These are phyloP conservation scores for Rissa tridactyla DNA, from an alignment of 2,113 vertebrate genomes.

Conservation along the genomic window DNA sequence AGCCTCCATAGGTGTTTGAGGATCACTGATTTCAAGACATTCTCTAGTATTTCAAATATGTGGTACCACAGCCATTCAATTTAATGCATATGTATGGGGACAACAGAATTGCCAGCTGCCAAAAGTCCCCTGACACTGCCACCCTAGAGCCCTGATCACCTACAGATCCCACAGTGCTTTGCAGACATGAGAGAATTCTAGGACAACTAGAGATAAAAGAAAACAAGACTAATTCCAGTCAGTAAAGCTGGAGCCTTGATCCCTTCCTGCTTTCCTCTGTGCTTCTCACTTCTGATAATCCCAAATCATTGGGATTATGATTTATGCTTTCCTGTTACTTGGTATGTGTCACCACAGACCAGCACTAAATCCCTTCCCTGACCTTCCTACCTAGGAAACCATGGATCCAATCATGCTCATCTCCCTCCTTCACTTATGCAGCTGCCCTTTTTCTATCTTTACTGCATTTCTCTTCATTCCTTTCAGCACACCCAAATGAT, in stretches of 20 bases:
- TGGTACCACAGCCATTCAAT: neutral
- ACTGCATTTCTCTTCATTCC: neutral
- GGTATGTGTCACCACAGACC: neutral
- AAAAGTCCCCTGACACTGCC: neutral
- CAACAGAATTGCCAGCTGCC: neutral
- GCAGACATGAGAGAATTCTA: neutral
- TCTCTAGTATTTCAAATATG: neutral
- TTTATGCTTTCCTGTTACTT: slow-evolving; percentile 30
- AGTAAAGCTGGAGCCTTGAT: slow-evolving; percentile 11
- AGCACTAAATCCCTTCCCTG: neutral
- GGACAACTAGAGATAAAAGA: slow-evolving; percentile 9
- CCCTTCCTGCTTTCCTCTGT: slow-evolving; percentile 9
- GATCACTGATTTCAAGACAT: neutral
- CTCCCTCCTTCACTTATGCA: neutral
- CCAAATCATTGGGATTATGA: slow-evolving; percentile 3
- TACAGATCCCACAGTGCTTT: neutral
- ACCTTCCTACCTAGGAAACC: neutral
- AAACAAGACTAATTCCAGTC: slow-evolving; percentile 15
- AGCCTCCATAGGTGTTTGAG: neutral
- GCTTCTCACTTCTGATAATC: slow-evolving; percentile 18
- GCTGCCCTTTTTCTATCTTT: neutral
- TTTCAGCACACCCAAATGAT: neutral
- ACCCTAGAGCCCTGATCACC: neutral
- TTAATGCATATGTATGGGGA: neutral
- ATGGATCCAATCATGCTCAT: neutral